These are phyloP conservation scores for Pogonognathellus flavescens DNA, from an alignment of 1,140 invertebrate species.

Conservation along the genomic window DNA sequence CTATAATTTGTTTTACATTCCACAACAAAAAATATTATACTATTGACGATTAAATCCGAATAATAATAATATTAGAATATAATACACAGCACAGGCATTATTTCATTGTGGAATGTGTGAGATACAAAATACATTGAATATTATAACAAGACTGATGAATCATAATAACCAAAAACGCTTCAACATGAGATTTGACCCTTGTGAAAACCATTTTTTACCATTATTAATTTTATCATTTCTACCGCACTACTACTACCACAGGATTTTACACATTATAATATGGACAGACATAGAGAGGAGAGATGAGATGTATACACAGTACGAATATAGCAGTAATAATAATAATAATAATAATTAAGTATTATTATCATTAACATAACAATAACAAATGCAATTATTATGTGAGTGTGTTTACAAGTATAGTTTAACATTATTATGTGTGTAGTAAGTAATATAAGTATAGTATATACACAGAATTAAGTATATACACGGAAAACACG, in stretches of 20 bases:
- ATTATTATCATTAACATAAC: neutral
- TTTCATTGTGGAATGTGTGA: conserved; percentile 50
- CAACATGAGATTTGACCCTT: no score
- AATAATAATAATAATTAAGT: conserved; percentile 9
- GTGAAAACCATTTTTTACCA: no score
- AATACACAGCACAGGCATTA: neutral
- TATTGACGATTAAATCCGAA: neutral
- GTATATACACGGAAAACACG: conserved; percentile 28
- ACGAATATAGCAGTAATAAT: neutral
- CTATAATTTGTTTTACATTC: conserved; percentile 22
- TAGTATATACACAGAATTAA: neutral
- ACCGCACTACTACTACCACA: no score
- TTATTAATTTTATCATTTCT: no score
- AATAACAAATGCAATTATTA: neutral
- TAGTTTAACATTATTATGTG: no score
- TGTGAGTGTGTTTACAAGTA: no score
- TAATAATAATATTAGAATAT: conserved; percentile 28
- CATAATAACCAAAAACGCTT: neutral
- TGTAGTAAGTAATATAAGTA: no score
- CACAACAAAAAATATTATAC: conserved; percentile 40
- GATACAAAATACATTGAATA: conserved; percentile 31
- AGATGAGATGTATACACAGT: no score
- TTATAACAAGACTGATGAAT: neutral
- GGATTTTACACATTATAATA: no score
- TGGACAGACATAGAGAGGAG: no score